These are phyloP conservation scores for Ploceus nigricollis DNA, from an alignment of 2,113 vertebrate genomes.

Conservation along the genomic window DNA sequence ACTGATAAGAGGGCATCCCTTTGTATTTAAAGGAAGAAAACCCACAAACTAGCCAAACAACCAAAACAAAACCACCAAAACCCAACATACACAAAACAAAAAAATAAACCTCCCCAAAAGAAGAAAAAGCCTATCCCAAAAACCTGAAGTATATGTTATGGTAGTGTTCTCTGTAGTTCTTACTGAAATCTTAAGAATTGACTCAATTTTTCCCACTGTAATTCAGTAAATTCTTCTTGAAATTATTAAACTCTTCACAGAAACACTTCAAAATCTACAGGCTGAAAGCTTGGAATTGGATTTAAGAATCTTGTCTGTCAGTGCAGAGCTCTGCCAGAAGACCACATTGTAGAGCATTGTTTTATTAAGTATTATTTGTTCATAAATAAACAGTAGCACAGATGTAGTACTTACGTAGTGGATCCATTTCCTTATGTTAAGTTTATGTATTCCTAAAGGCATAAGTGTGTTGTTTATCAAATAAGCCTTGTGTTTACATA, in stretches of 20 bases:
- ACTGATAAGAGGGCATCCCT: background rate
- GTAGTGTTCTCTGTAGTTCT: background rate
- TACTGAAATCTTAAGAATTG: background rate
- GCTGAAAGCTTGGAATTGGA: background rate
- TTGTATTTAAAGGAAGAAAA: background rate
- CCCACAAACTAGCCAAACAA: background rate
- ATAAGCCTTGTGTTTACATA: conserved; percentile 58
- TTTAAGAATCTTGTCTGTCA: background rate
- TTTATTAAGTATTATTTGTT: conserved; percentile 53
- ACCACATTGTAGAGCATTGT: background rate
- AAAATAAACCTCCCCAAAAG: background rate
- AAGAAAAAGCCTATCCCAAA: background rate
- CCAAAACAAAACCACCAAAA: background rate
- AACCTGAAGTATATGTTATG: background rate
- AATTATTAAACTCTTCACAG: background rate
- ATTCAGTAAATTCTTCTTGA: background rate
- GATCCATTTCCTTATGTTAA: conserved; percentile 71
- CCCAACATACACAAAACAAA: fast-evolving
- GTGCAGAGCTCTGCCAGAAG: conserved; percentile 7
- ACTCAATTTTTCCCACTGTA: background rate
- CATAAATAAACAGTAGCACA: conserved; percentile 65
- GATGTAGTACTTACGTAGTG: conserved; percentile 62
- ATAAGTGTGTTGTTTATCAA: conserved; percentile 72
- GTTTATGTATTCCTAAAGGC: conserved; percentile 63
- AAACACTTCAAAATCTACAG: background rate